Base-by-base conservation (phyloP, 1,140 invertebrate species). In the Lucilia cuprina region DNA sequence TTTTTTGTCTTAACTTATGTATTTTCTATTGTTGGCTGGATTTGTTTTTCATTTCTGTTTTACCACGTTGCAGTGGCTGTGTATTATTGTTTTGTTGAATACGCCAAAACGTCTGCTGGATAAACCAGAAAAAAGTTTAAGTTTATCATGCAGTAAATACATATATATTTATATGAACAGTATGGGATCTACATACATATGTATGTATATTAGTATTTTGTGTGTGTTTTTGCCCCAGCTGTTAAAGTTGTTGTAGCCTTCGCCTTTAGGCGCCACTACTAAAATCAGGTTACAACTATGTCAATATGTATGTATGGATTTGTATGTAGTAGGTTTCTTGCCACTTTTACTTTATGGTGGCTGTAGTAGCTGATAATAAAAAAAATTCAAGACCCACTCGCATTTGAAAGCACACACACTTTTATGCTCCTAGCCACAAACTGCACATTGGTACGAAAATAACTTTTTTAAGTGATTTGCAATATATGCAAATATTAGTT, bases 91-190 rank as follows among this genome's bases (percentile, higher is more conserved):
- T 70, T 25, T 21, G 77, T 49, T 49, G 19, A 80, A 80, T 12
- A 80, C 41, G 77, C 77, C 77, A 80, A 80, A 80, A 19, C 19
- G 77, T 80, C 77, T 80, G 77, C 41, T 70, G 3, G 25, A 70
- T 9, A 2, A 19, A 70, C 17, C 65, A 70, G 21, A 7, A 70
- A 70, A 70, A 21, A 70, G n/a, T 21, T 3, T 10, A 70, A 70
- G 19, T 70, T 70, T 21, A 70, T n/a, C 65, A 70, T 70, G 65
- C 19, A 21, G 65, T 70, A 70, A 70, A 70, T 70, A 55, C 3
- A 30, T 30, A 30, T 30, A 30, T 30, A 30, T 30, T 30, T 30
- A 30, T 30, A 30, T 30, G 25, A 30, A 30, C n/a, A n/a, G n/a
- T n/a, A n/a, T n/a, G n/a, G n/a, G n/a, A n/a, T n/a, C 50, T 55